Conservation (phyloP, 2,888 invertebrate species). For the Drosophila kambysellisi region DNA sequence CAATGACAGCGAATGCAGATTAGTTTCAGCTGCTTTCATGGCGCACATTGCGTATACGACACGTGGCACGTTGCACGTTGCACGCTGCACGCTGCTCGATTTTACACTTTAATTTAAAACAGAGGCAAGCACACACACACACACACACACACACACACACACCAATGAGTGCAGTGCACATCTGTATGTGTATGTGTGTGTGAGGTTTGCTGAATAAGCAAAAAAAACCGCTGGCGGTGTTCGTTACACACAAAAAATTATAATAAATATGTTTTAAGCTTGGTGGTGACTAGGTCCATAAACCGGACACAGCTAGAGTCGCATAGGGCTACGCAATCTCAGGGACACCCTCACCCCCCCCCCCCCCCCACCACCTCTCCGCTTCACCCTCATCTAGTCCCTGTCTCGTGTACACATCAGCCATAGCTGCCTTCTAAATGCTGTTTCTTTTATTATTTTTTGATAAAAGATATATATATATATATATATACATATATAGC, state of each 20-base stretch:
- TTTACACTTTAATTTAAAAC: constrained; percentile 63
- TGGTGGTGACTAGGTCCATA: constrained; percentile 6
- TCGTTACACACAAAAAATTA: constrained; percentile 20
- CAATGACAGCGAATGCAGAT: constrained; percentile 52
- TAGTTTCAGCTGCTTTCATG: constrained; percentile 30
- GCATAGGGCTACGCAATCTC: background rate
- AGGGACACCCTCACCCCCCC: background rate
- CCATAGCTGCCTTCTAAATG: constrained; percentile 1
- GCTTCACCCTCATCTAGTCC: background rate
- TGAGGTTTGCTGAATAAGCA: constrained; percentile 25
- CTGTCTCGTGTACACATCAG: background rate
- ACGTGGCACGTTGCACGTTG: constrained; percentile 42
- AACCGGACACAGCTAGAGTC: background rate
- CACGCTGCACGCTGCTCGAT: constrained; percentile 37
- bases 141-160: background rate
- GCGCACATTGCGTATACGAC: constrained; percentile 50
- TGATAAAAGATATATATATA: constrained; percentile 17
- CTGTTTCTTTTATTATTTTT: background rate
- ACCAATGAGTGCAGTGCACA: background rate
- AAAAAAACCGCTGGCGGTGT: background rate
- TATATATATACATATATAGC: constrained; percentile 14
- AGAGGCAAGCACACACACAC: constrained; percentile 7
- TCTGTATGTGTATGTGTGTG: background rate
- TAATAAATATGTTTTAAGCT: constrained; percentile 45
- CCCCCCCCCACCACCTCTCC: too few relatives aligned